A percentile compares a stretch with the other conserved stretches of the same genome.
These are phyloP conservation scores for Megamerina dolium DNA, from an alignment of 2,888 invertebrate species.

Conservation along the genomic window DNA sequence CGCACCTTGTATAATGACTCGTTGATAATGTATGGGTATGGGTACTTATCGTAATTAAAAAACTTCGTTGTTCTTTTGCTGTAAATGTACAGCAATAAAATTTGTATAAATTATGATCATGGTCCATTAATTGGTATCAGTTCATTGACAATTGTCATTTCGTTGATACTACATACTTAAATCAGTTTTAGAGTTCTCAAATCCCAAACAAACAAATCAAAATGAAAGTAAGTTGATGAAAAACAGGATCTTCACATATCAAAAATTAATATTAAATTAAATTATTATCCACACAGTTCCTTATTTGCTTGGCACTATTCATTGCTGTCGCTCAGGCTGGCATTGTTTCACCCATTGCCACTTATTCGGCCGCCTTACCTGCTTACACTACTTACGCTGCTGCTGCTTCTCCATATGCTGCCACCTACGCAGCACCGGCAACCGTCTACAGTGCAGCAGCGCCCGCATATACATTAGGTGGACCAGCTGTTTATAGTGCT, in stretches of 20 bases:
- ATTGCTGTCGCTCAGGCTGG: constrained; percentile 39
- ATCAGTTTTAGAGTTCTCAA: no score
- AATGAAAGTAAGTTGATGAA: constrained; percentile 17
- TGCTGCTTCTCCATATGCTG: constrained; percentile 13
- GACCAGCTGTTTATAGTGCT: constrained; percentile 3
- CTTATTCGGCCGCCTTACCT: constrained; percentile 21
- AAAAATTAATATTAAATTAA: background rate
- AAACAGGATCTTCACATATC: background rate
- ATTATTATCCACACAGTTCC: constrained; percentile 25
- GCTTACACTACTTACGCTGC: constrained; percentile 18
- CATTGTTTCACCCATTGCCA: constrained; percentile 20
- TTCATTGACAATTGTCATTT: background rate
- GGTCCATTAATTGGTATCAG: no score
- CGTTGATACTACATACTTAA: constrained; percentile 9
- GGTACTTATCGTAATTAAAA: no score
- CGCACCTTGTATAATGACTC: no score
- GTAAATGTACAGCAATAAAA: no score
- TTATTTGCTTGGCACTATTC: constrained; percentile 39
- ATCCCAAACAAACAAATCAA: constrained; percentile 8
- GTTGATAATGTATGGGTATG: no score
- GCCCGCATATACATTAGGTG: background rate
- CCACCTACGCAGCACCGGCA: constrained; percentile 24
- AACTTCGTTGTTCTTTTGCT: no score
- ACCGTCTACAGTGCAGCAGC: constrained; percentile 2
- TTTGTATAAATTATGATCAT: no score